phyloP scores from a whole-genome alignment of 2,797 vertebrate genomes.

The Myiotriccus ornatus region DNA sequence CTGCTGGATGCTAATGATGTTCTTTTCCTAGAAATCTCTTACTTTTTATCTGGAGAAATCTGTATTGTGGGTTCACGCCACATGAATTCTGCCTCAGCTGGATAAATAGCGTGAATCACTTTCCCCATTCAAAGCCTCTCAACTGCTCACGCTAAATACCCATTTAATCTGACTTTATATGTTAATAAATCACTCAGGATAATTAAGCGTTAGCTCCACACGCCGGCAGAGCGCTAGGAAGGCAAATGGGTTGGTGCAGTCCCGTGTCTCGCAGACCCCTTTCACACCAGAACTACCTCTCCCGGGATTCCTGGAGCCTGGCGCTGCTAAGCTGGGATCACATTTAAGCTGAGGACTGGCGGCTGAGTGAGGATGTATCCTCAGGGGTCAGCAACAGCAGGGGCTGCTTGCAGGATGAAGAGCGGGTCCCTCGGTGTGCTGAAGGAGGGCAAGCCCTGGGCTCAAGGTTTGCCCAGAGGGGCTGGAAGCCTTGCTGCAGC shows the following conservation, averaged over 20 bases:
- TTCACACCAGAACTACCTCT: not conserved
- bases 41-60: conserved; percentile 8
- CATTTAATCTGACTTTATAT: conserved; percentile 63
- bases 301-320: rapidly evolving
- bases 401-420: not conserved
- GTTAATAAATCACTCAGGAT: conserved; percentile 64
- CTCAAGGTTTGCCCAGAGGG: not conserved
- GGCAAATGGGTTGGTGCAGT: not conserved
- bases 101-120: conserved; percentile 54
- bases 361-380: not conserved
- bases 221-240: not conserved
- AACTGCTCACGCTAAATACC: conserved; percentile 30
- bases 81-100: conserved; percentile 51
- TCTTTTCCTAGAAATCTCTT: not conserved
- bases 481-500: not conserved
- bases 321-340: not conserved
- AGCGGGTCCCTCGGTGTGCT: not conserved
- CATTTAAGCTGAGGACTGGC: no score
- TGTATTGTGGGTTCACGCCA: not conserved
- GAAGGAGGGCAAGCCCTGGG: not conserved
- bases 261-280: not conserved
- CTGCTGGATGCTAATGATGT: not conserved
- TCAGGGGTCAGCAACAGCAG: not conserved
- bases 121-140: conserved; percentile 45
- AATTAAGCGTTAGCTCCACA: conserved; percentile 41